These are phyloP conservation scores for Pseudois nayaur DNA, from an alignment of 2,113 vertebrate genomes.

Conservation along the genomic window DNA sequence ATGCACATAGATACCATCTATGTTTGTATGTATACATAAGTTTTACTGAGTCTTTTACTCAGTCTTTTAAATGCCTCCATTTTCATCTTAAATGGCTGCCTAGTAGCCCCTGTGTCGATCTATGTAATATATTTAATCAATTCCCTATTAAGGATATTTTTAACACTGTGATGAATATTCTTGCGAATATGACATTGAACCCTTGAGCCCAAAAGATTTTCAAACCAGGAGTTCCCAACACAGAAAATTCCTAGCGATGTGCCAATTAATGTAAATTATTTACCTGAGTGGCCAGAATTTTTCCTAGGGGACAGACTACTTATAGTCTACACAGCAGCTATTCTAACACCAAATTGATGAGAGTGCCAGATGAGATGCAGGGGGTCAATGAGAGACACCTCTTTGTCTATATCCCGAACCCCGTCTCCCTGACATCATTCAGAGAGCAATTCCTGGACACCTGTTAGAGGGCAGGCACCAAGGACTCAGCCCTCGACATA, in stretches of 20 bases:
- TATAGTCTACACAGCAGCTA: background rate
- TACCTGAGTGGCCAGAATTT: background rate
- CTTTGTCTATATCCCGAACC: background rate
- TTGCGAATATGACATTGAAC: background rate
- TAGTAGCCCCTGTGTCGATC: background rate
- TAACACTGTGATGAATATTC: background rate
- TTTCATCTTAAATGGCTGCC: background rate
- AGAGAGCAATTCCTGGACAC: background rate
- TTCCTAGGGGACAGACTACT: background rate
- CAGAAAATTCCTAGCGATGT: background rate
- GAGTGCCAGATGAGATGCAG: background rate
- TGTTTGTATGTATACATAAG: background rate
- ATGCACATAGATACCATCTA: background rate
- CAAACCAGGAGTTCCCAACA: background rate
- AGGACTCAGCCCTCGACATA: background rate
- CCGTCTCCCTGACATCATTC: background rate
- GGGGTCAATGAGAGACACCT: background rate
- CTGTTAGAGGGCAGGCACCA: background rate
- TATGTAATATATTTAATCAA: background rate
- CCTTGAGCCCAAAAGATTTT: background rate
- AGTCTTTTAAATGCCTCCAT: background rate
- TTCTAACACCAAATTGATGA: background rate
- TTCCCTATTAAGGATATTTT: background rate
- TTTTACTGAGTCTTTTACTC: background rate
- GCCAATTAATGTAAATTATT: background rate